Evolutionary conservation across 2,888 invertebrate genomes (phyloP).

Genomic region (Trichogramma dendrolimi): DNA sequence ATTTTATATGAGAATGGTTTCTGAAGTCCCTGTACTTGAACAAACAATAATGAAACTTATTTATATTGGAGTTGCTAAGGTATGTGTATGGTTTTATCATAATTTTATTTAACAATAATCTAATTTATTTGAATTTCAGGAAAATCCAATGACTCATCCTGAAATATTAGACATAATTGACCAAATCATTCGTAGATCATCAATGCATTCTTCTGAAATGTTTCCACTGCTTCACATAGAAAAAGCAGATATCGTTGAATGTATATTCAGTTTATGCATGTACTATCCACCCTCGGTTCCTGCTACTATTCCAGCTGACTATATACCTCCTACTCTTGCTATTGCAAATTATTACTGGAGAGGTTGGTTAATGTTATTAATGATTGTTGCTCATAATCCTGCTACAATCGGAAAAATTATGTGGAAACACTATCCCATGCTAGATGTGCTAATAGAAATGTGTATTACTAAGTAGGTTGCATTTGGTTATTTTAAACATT

Average conservation of each 20-base stretch:
- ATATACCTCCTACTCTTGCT: slow-evolving; percentile 81
- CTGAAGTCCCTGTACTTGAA: slow-evolving; percentile 85
- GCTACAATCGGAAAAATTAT: slow-evolving; percentile 78
- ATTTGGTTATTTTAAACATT: neutral
- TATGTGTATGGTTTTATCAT: slow-evolving; percentile 32
- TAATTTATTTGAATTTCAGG: slow-evolving; percentile 54
- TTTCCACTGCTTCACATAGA: slow-evolving; percentile 70
- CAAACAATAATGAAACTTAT: slow-evolving; percentile 78
- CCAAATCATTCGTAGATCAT: slow-evolving; percentile 78
- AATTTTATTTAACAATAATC: slow-evolving; percentile 10
- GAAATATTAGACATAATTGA: slow-evolving; percentile 86
- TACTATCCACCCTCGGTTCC: slow-evolving; percentile 93
- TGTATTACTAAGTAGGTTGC: slow-evolving; percentile 81
- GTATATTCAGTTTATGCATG: slow-evolving; percentile 83
- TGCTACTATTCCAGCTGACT: slow-evolving; percentile 79
- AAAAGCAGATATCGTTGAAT: slow-evolving; percentile 80
- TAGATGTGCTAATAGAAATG: slow-evolving; percentile 90
- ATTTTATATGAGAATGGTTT: slow-evolving; percentile 71
- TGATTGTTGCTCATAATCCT: slow-evolving; percentile 91
- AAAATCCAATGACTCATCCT: slow-evolving; percentile 73
- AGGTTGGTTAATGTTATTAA: slow-evolving; percentile 81
- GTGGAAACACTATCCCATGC: slow-evolving; percentile 86
- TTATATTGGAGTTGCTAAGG: slow-evolving; percentile 74
- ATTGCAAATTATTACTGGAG: slow-evolving; percentile 94
- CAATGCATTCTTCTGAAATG: slow-evolving; percentile 69